Evolutionary conservation across 2,113 vertebrate genomes (phyloP).

Genomic region (Chunga burmeisteri): DNA sequence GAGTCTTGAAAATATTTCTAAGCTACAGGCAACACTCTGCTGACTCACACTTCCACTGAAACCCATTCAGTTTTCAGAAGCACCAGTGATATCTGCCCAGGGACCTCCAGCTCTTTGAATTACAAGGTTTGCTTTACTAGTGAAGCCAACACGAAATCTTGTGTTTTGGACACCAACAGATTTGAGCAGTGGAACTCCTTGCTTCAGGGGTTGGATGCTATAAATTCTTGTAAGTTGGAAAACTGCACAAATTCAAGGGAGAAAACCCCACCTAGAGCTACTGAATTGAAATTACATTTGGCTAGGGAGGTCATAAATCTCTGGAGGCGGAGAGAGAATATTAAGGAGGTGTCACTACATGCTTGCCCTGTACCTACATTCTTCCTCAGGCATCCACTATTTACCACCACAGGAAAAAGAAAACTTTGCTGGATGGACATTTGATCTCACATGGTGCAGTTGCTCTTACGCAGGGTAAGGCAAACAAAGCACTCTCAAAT

Average conservation of each 20-base stretch:
- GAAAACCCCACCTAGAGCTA: neutral
- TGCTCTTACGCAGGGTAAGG: neutral
- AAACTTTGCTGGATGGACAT: neutral
- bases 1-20: conserved; percentile 11
- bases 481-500: neutral
- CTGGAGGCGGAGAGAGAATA: neutral
- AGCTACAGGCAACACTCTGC: conserved; percentile 3
- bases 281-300: neutral
- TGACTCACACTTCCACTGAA: conserved; percentile 8
- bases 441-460: neutral
- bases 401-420: neutral
- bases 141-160: neutral
- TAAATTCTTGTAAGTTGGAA: neutral
- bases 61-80: conserved; percentile 22
- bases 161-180: neutral
- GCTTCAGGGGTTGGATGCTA: neutral
- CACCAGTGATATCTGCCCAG: neutral
- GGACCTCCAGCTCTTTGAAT: neutral
- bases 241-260: neutral
- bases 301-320: neutral
- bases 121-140: neutral
- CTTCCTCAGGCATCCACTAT: neutral
- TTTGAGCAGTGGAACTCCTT: neutral
- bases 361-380: neutral
- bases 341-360: neutral